These are phyloP conservation scores for Phenganax marumi DNA, from an alignment of 92 coral and sea anemone genomes.

Conservation along the genomic window DNA sequence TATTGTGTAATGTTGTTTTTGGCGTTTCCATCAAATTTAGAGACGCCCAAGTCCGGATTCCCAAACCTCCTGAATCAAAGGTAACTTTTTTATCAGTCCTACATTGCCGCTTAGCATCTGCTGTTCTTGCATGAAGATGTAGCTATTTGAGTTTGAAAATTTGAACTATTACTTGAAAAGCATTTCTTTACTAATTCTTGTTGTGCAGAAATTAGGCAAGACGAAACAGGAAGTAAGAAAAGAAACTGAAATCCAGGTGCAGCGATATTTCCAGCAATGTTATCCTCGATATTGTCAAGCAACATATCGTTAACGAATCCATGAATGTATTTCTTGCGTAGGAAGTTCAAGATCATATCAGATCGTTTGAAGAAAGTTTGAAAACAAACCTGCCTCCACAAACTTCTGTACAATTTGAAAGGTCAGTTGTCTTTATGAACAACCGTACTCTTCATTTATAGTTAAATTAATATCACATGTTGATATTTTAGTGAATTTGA, in stretches of 20 bases:
- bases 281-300: background rate
- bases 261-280: background rate
- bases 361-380: constrained; percentile 85
- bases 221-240: constrained; percentile 80
- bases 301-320: background rate
- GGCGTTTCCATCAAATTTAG: constrained; percentile 42
- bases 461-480: background rate
- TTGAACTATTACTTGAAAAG: background rate
- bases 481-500: constrained; percentile 57
- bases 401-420: constrained; percentile 71
- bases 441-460: background rate
- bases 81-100: constrained; percentile 37
- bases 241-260: constrained; percentile 85
- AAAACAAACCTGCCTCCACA: constrained; percentile 79
- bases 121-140: background rate
- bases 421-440: constrained; percentile 53
- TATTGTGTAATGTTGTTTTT: background rate
- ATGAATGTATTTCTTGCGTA: constrained; percentile 21
- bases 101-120: too few species aligned
- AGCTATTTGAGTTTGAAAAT: background rate
- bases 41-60: constrained; percentile 89
- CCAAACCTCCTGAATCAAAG: constrained; percentile 88
- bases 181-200: too few species aligned
- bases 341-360: constrained; percentile 86
- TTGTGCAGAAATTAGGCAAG: constrained; percentile 72